Base-by-base conservation (phyloP, 2,113 vertebrate genomes). In the Clupea harengus region DNA sequence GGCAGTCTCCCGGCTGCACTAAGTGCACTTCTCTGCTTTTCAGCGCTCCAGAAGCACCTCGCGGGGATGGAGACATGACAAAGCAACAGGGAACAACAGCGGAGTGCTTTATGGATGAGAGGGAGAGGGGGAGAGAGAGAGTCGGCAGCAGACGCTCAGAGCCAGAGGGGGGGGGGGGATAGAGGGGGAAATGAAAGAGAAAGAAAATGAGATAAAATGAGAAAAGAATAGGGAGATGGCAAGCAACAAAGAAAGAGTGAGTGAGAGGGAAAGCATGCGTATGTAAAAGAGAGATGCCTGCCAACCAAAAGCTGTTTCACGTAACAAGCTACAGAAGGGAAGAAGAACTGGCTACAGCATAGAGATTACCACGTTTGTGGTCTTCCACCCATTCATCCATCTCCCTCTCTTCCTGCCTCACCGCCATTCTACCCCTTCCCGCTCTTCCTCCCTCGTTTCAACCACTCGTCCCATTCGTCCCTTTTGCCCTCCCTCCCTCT, bases 181-280 rank as follows among this genome's bases (percentile, higher is more conserved):
- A 72, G 25, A 32, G 25, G 32, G 9, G 10, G 0, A 32, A 72
- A 83, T 39, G 32, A 83, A 17, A 83, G 52, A 52, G 4, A 57
- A 47, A 54, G n/a, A 52, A 50, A 28, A 49, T 20, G 49, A 54
- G 25, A 82, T 47, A 50, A 9, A 50, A 32, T 32, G 82, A 57
- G 28, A 52, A 28, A 52, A 28, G 32, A 39, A 28, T 2, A 25
- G 81, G 25, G 81, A 49, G 25, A 54, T n/a, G 39, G 82, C 78
- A 87, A 84, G 22, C 2, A 22, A 54, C 52, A 47, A 84, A 83
- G 85, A 88, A 89, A 60, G 22, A 60, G 8, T 17, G 52, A 54
- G 22, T 60, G 50, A 17, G 28, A 60, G 13, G 15, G 54, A 60
- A 20, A 81, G 54, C 10, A 11, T 75, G 28, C 81, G 44, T 82